Evolutionary conservation across 2,113 vertebrate species (phyloP).

Genomic region (Ailuropoda melanoleuca): DNA sequence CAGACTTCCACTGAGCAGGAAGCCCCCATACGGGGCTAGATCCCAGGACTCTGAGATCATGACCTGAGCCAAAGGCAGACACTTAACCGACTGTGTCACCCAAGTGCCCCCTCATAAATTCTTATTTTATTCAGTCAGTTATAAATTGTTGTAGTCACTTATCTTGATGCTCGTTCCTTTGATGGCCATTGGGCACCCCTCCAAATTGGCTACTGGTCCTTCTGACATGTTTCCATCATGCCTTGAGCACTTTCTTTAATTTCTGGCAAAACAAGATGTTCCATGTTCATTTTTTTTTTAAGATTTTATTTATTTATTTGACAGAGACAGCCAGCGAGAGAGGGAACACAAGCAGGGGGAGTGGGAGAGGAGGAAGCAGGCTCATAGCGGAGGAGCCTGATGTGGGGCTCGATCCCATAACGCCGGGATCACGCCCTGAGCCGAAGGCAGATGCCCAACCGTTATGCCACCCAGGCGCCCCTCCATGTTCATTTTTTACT

Average conservation of each 20-base stretch:
- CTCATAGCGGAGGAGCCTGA: too few species aligned
- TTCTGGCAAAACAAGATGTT: slow-evolving; percentile 20
- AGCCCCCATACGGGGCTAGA: background rate
- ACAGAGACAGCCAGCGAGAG: too few species aligned
- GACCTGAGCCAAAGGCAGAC: background rate
- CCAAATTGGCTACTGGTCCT: background rate
- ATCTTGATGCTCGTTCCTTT: background rate
- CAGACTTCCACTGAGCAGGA: background rate
- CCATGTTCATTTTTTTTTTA: background rate
- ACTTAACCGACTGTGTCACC: background rate
- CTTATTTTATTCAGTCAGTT: background rate
- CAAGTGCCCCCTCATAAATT: background rate
- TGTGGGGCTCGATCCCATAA: too few species aligned
- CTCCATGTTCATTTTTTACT: background rate
- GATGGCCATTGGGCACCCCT: background rate
- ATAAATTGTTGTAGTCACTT: background rate
- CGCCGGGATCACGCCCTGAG: too few species aligned
- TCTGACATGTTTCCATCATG: background rate
- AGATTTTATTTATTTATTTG: too few species aligned
- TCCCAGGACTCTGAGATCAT: background rate
- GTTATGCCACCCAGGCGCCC: too few species aligned
- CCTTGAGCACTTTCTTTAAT: background rate
- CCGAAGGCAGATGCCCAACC: too few species aligned
- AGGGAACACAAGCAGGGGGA: too few species aligned
- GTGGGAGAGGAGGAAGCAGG: too few species aligned